Evolutionary conservation across 2,797 vertebrate genomes (phyloP).

Genomic region (Glyptemys insculpta): DNA sequence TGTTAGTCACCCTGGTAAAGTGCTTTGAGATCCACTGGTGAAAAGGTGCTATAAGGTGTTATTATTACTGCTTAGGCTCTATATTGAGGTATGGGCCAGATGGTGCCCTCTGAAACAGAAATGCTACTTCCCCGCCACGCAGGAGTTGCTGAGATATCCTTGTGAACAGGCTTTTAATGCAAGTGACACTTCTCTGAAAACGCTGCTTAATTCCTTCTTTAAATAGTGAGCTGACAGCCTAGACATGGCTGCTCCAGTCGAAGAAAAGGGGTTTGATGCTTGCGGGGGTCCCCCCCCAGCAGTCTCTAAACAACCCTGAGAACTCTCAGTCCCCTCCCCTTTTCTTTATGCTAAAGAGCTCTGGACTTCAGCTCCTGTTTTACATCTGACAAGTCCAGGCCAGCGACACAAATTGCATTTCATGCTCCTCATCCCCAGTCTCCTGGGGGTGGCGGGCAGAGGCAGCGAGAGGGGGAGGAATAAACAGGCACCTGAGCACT

Average conservation of each 20-base stretch:
- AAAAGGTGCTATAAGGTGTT: not conserved
- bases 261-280: not conserved
- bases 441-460: not conserved
- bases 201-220: not conserved
- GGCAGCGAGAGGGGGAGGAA: not conserved
- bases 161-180: not conserved
- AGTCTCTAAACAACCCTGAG: not conserved
- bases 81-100: not conserved
- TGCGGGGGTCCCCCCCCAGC: not conserved
- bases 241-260: rapidly evolving
- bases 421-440: not conserved
- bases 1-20: too few relatives aligned
- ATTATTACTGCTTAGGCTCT: not conserved
- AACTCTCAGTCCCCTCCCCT: not conserved
- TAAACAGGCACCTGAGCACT: not conserved
- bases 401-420: slow-evolving; percentile 32
- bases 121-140: not conserved
- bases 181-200: not conserved
- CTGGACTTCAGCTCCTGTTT: not conserved
- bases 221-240: not conserved
- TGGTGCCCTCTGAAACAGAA: not conserved
- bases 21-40: not conserved
- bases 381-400: slow-evolving; percentile 16
- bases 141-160: not conserved
- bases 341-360: slow-evolving; percentile 4